Conservation (phyloP, 2,113 vertebrate species). For the Junco hyemalis region DNA sequence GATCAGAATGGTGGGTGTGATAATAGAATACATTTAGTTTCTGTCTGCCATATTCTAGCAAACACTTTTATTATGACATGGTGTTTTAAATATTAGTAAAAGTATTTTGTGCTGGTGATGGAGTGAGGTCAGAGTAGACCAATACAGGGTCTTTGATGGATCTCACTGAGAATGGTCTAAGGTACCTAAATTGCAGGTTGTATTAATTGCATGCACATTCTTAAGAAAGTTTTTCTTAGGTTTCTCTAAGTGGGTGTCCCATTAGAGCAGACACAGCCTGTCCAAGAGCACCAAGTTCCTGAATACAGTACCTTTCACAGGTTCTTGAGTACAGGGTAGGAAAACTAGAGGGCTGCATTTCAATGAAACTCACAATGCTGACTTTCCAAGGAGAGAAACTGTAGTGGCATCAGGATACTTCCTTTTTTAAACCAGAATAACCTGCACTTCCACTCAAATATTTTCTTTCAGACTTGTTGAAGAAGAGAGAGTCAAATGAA, state of each 20-base stretch:
- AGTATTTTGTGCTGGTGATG: fast-evolving
- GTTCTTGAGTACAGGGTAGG: fast-evolving
- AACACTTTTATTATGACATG: background rate
- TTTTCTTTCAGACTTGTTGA: background rate
- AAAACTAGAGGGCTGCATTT: background rate
- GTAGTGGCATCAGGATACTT: background rate
- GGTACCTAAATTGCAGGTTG: background rate
- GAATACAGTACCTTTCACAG: fast-evolving
- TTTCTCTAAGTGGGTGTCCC: background rate
- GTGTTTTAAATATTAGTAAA: background rate
- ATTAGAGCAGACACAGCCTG: background rate
- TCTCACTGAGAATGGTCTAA: background rate
- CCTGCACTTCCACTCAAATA: background rate
- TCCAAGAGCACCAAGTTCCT: background rate
- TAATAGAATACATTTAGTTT: background rate
- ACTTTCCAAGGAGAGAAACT: background rate
- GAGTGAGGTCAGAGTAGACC: background rate
- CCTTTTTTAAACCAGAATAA: background rate
- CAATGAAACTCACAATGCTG: background rate
- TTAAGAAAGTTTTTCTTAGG: background rate
- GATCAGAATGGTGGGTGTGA: background rate
- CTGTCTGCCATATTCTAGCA: background rate
- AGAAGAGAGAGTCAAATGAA: background rate
- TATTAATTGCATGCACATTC: background rate
- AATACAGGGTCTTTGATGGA: background rate